These are phyloP conservation scores for Mythimna pallens DNA, from an alignment of 2,888 invertebrate species.

Conservation along the genomic window DNA sequence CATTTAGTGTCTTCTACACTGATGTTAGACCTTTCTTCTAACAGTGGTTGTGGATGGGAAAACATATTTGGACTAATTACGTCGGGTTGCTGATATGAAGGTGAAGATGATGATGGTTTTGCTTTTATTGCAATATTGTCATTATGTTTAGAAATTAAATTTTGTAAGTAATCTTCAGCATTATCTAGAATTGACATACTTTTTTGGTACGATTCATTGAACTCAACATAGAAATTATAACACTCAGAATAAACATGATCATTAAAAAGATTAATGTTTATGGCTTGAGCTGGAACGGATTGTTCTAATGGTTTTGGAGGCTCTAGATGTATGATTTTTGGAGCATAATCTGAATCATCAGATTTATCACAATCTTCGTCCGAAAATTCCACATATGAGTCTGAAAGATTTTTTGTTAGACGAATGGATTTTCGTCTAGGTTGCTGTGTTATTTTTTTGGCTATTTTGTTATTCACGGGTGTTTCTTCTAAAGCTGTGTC, in stretches of 20 bases:
- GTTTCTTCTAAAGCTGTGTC: not conserved
- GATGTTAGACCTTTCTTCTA: constrained; percentile 5
- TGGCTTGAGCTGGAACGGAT: not conserved
- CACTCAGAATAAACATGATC: constrained; percentile 19
- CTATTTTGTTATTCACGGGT: not conserved
- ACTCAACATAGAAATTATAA: constrained; percentile 24
- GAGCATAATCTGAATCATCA: constrained; percentile 15
- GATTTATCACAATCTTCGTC: constrained; percentile 12
- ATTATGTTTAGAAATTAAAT: constrained; percentile 5
- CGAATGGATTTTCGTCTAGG: constrained; percentile 22
- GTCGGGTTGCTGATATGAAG: not conserved
- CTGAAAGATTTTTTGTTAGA: not conserved
- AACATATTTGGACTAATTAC: not conserved
- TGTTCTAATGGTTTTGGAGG: not conserved
- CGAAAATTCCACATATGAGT: constrained; percentile 9
- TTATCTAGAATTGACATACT: constrained; percentile 25
- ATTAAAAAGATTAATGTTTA: not conserved
- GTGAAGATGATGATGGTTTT: not conserved
- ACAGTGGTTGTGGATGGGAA: constrained; percentile 20
- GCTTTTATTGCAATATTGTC: not conserved
- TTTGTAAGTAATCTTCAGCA: constrained; percentile 17
- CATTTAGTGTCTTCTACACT: constrained; percentile 15
- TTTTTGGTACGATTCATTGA: constrained; percentile 34
- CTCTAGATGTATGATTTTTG: not conserved
- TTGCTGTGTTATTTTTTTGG: not conserved